Percentiles rank a stretch among this genome's conserved stretches.
These are phyloP conservation scores for Lynx canadensis DNA, from an alignment of 2,113 vertebrate species.

Conservation along the genomic window DNA sequence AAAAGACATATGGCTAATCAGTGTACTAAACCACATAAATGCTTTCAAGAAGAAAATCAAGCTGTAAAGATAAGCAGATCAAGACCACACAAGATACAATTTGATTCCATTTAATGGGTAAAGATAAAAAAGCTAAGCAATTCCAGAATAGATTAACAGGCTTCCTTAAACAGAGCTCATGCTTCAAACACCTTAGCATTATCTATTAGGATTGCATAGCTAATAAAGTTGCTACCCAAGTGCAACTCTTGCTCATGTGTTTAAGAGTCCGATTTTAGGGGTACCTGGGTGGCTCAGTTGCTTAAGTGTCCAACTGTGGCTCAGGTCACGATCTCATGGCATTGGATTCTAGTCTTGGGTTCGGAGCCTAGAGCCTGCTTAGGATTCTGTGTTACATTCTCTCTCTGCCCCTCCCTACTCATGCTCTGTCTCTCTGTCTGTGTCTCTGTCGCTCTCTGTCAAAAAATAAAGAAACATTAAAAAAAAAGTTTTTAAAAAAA, in stretches of 20 bases:
- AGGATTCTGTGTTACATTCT: too few species aligned
- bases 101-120: not conserved
- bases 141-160: not conserved
- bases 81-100: not conserved
- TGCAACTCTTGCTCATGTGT: not conserved
- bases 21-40: not conserved
- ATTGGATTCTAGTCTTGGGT: too few species aligned
- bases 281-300: too few species aligned
- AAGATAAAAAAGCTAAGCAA: not conserved
- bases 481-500: not conserved
- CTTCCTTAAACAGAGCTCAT: not conserved
- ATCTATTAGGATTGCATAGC: not conserved
- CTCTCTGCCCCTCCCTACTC: too few species aligned
- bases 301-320: too few species aligned
- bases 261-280: not conserved
- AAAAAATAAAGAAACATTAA: too few species aligned
- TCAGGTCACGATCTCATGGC: too few species aligned
- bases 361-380: too few species aligned
- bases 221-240: not conserved
- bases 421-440: too few species aligned
- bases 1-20: not conserved
- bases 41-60: slow-evolving; percentile 5
- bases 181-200: not conserved
- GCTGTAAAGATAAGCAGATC: not conserved
- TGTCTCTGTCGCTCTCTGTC: too few species aligned